These are phyloP conservation scores for Chondrilla cf. caribensis DNA, from an alignment of 37 sponge, comb jelly and placozoan genomes.

Conservation along the genomic window DNA sequence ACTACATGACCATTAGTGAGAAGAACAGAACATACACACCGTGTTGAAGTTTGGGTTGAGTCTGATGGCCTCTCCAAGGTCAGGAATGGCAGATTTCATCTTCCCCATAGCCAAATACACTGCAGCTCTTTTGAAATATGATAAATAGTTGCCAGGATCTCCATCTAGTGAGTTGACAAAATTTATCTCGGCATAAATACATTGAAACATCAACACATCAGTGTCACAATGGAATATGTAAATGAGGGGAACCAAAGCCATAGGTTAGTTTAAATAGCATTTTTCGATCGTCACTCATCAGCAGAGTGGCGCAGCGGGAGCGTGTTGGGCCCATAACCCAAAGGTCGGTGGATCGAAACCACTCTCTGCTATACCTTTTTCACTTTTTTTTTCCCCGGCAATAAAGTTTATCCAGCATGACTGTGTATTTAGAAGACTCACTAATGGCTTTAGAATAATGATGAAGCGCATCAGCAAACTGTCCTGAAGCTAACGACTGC, in stretches of 20 bases:
- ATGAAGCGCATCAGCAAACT: slow-evolving; percentile 74
- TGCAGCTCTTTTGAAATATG: slow-evolving; percentile 94
- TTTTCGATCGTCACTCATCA: background rate
- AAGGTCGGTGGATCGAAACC: slow-evolving; percentile 97
- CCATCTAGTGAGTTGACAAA: too few species aligned
- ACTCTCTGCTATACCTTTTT: slow-evolving; percentile 78
- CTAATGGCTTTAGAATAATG: slow-evolving; percentile 91
- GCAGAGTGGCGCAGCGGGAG: slow-evolving; percentile 96
- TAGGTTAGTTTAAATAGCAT: too few species aligned
- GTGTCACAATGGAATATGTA: background rate
- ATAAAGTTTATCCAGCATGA: background rate
- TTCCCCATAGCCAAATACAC: slow-evolving; percentile 94
- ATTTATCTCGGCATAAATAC: too few species aligned
- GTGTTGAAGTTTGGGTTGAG: slow-evolving; percentile 85
- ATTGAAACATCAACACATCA: background rate
- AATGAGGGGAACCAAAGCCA: background rate
- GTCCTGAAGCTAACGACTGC: slow-evolving; percentile 73
- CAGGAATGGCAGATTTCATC: slow-evolving; percentile 83
- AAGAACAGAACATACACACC: too few species aligned
- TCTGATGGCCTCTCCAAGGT: slow-evolving; percentile 68
- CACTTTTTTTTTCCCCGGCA: slow-evolving; percentile 1
- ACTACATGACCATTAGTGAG: too few species aligned
- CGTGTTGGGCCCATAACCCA: slow-evolving; percentile 97
- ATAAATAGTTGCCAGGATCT: slow-evolving; percentile 90
- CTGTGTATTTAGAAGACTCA: slow-evolving; percentile 21